A percentile compares a stretch with the other conserved stretches of the same genome.
Evolutionary conservation across 1,140 invertebrate species (phyloP).

Genomic region (Ylistrum balloti): DNA sequence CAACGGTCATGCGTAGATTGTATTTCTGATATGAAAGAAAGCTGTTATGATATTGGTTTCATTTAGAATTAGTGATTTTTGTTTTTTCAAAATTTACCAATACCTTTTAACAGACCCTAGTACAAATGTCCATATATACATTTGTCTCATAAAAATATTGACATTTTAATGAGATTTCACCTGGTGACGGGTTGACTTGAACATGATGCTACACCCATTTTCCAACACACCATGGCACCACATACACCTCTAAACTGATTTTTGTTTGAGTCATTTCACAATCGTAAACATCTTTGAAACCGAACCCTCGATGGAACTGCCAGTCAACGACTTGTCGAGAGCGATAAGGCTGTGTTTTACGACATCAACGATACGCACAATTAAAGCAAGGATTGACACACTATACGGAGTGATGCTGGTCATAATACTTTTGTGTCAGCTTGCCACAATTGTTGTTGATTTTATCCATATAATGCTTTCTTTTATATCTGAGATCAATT

Average conservation of each 20-base stretch:
- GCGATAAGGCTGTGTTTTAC: constrained; percentile 8
- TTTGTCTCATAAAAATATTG: no score
- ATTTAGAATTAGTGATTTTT: no score
- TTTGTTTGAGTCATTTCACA: neutral
- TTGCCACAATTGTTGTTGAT: neutral
- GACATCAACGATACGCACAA: neutral
- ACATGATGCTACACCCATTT: no score
- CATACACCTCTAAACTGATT: neutral
- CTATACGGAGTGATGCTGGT: neutral
- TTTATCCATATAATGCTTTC: neutral
- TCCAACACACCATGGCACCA: neutral
- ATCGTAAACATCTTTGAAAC: neutral
- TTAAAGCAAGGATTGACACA: neutral
- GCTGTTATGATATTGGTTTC: no score
- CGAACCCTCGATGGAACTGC: neutral
- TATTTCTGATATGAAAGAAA: no score
- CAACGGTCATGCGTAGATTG: no score
- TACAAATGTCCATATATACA: no score
- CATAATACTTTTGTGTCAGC: neutral
- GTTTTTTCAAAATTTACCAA: no score
- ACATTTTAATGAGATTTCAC: no score
- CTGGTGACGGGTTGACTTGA: no score
- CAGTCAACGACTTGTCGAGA: neutral
- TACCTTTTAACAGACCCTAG: no score
- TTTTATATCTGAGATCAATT: neutral